Evolutionary conservation across 2,888 invertebrate genomes (phyloP).

Genomic region (Thereva unica): DNA sequence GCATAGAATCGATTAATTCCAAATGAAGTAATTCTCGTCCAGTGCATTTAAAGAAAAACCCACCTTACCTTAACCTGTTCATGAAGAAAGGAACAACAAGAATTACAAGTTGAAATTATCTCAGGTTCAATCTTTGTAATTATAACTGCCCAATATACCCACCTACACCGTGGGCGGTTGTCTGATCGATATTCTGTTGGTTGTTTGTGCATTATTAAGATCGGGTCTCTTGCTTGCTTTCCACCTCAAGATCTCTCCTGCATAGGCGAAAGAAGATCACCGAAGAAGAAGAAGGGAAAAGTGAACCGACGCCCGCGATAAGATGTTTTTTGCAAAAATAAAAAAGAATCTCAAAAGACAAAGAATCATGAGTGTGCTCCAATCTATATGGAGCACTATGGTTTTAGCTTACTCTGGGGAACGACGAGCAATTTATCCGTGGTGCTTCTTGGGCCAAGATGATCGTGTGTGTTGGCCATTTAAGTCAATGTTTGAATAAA

Average conservation of each 20-base stretch:
- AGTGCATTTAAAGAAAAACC: neutral
- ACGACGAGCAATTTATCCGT: neutral
- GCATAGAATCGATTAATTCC: slow-evolving; percentile 43
- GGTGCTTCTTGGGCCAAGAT: neutral
- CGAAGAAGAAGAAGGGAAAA: too few relatives aligned
- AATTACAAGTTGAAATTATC: slow-evolving; percentile 32
- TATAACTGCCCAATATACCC: slow-evolving; percentile 44
- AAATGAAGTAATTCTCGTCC: slow-evolving; percentile 9
- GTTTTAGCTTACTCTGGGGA: neutral
- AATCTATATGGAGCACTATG: slow-evolving; percentile 27
- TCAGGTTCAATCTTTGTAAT: slow-evolving; percentile 42
- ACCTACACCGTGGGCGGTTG: slow-evolving; percentile 43
- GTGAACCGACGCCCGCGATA: neutral
- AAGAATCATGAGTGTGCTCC: slow-evolving; percentile 9
- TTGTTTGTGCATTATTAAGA: slow-evolving; percentile 22
- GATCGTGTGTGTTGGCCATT: slow-evolving; percentile 35
- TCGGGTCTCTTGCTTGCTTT: slow-evolving; percentile 18
- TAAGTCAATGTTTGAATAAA: slow-evolving; percentile 40
- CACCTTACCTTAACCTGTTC: slow-evolving; percentile 7
- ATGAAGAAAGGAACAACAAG: neutral
- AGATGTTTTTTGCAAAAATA: neutral
- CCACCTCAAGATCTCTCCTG: neutral
- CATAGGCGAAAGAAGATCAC: slow-evolving; percentile 27
- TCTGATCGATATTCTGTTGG: slow-evolving; percentile 32
- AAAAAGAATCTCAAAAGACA: slow-evolving; percentile 10